Percentiles rank a stretch among this genome's conserved stretches.
Evolutionary conservation across 1,140 invertebrate species (phyloP).

Genomic region (Tyrophagus putrescentiae): DNA sequence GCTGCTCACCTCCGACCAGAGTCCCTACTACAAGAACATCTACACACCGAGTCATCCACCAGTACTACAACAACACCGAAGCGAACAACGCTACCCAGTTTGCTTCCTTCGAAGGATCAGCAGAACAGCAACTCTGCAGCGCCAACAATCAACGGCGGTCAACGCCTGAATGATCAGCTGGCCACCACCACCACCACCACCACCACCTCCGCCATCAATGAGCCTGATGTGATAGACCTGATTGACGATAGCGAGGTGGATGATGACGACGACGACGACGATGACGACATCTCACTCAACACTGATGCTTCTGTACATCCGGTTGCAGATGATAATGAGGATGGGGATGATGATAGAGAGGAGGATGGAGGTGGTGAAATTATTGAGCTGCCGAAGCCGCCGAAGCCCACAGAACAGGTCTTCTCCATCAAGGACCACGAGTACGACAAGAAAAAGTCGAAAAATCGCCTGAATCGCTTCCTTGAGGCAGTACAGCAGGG

Average conservation of each 20-base stretch:
- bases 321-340: not conserved
- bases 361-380: not conserved
- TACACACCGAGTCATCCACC: too few relatives aligned
- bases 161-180: too few relatives aligned
- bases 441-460: slow-evolving; percentile 13
- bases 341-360: slow-evolving; percentile 1
- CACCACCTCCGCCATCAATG: too few relatives aligned
- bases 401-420: too few relatives aligned
- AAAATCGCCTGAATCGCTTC: slow-evolving; percentile 17
- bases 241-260: too few relatives aligned
- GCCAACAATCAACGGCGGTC: not conserved
- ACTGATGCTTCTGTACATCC: not conserved
- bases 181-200: too few relatives aligned
- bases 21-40: not conserved
- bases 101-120: too few relatives aligned
- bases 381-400: too few relatives aligned
- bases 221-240: too few relatives aligned
- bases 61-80: too few relatives aligned
- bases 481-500: not conserved
- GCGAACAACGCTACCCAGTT: too few relatives aligned
- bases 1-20: not conserved
- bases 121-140: too few relatives aligned
- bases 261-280: not conserved
- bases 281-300: not conserved
- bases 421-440: slow-evolving; percentile 18